Percentiles rank a stretch among this genome's conserved stretches.
Conservation (phyloP, 1,140 invertebrate species). For the Neocloeon triangulifer region DNA sequence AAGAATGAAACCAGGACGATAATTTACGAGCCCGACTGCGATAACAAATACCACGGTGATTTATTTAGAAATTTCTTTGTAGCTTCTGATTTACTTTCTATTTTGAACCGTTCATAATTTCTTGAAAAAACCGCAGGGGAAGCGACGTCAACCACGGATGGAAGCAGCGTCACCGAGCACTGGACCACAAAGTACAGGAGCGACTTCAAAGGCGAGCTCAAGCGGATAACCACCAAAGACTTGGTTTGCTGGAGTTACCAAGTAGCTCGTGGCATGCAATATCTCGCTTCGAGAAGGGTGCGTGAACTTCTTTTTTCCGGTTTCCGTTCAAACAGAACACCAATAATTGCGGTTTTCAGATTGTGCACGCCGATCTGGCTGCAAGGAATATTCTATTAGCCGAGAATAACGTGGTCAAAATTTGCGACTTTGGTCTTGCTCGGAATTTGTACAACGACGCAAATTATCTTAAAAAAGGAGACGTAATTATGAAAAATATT, state of each 20-base stretch:
- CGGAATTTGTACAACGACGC: constrained; percentile 76
- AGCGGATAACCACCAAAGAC: constrained; percentile 52
- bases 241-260: constrained; percentile 82
- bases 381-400: constrained; percentile 84
- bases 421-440: constrained; percentile 93
- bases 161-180: constrained; percentile 25
- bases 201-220: constrained; percentile 33
- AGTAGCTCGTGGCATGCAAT: constrained; percentile 88
- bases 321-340: too few species aligned
- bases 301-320: too few species aligned
- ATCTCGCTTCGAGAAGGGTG: constrained; percentile 43
- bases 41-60: too few species aligned
- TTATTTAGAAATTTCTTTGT: too few species aligned
- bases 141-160: too few species aligned
- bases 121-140: too few species aligned
- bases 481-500: constrained; percentile 38
- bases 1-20: too few species aligned
- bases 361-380: constrained; percentile 87
- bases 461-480: constrained; percentile 81
- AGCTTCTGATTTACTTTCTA: too few species aligned
- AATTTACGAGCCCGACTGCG: too few species aligned
- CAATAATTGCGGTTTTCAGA: too few species aligned
- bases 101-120: too few species aligned
- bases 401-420: constrained; percentile 74
- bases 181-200: constrained; percentile 52